Conservation (phyloP, 2,113 vertebrate species). For the Bos javanicus region DNA sequence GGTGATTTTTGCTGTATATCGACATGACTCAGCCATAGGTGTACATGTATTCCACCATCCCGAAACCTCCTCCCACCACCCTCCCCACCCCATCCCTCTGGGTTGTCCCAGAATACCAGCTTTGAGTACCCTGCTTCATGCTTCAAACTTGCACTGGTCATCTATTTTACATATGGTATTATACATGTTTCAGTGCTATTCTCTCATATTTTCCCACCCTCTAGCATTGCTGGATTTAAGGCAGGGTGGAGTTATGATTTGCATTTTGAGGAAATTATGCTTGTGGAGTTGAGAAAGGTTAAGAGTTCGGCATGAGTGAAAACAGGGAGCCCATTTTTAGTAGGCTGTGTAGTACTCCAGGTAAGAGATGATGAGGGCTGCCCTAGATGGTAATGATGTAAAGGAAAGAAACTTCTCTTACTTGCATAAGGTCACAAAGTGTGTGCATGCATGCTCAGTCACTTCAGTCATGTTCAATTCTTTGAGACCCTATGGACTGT, state of each 20-base stretch:
- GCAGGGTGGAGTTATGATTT: background rate
- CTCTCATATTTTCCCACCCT: background rate
- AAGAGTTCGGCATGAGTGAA: no score
- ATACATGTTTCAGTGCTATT: background rate
- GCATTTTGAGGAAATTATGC: background rate
- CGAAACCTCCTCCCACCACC: background rate
- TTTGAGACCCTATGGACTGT: background rate
- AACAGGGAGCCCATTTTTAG: background rate
- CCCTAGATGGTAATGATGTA: background rate
- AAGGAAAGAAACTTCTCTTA: background rate
- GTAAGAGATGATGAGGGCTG: background rate
- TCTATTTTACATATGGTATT: background rate
- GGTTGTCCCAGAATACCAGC: background rate
- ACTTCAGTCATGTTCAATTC: background rate
- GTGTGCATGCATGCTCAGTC: background rate
- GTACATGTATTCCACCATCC: background rate
- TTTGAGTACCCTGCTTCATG: background rate
- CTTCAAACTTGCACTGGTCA: background rate
- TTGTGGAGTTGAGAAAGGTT: background rate
- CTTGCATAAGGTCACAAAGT: background rate
- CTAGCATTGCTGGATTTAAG: background rate
- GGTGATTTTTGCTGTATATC: background rate
- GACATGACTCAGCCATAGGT: background rate
- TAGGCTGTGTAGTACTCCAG: background rate
- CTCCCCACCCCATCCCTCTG: background rate